Conservation (phyloP, 2,113 vertebrate species). For the Acrocephalus kingi region DNA sequence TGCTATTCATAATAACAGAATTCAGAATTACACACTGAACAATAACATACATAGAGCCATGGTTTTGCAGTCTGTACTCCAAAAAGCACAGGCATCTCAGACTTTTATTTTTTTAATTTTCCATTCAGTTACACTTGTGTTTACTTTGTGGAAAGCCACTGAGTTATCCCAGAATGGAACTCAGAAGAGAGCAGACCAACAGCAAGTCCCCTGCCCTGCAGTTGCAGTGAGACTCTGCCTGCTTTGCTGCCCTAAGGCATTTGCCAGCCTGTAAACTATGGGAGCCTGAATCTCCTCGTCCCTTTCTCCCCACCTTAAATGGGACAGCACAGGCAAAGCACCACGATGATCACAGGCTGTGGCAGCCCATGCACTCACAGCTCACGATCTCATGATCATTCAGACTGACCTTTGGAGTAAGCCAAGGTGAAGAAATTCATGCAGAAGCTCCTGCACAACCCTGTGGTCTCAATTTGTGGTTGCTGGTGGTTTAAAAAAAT, state of each 20-base stretch:
- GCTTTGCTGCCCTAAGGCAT: background rate
- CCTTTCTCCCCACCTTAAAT: background rate
- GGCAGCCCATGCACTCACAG: background rate
- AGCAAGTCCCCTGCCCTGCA: background rate
- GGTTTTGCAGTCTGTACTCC: background rate
- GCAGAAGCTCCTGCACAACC: background rate
- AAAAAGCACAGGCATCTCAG: background rate
- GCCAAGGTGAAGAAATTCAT: background rate
- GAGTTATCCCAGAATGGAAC: background rate
- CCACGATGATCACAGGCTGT: background rate
- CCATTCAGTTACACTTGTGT: background rate
- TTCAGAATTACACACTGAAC: background rate
- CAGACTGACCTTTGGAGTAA: background rate
- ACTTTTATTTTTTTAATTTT: background rate
- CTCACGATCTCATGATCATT: background rate
- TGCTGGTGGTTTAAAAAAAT: background rate
- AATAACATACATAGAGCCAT: background rate
- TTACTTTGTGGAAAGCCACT: background rate
- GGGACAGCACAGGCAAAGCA: background rate
- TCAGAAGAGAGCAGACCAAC: background rate
- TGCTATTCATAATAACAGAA: background rate
- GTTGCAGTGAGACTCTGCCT: background rate
- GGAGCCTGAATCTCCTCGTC: background rate
- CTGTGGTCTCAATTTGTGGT: background rate
- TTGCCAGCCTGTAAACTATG: background rate